A percentile compares a stretch with the other conserved stretches of the same genome.
These are phyloP conservation scores for Baronia brevicornis DNA, from an alignment of 2,888 invertebrate species.

Conservation along the genomic window DNA sequence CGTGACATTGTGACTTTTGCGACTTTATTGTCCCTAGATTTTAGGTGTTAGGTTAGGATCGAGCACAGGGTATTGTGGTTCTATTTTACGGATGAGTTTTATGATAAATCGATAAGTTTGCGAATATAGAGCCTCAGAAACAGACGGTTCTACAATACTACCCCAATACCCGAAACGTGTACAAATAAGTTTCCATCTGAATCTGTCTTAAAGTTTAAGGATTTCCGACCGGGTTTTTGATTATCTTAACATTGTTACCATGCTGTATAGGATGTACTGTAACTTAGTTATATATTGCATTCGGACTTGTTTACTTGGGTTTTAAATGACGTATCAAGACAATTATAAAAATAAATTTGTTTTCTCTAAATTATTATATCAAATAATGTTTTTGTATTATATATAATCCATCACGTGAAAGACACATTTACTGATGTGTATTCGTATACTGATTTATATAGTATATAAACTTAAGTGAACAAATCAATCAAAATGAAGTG, in stretches of 20 bases:
- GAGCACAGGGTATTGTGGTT: slow-evolving; percentile 75
- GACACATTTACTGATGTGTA: too few relatives aligned
- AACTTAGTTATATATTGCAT: too few relatives aligned
- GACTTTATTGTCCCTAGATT: slow-evolving; percentile 70
- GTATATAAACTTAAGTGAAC: too few relatives aligned
- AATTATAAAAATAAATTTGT: neutral
- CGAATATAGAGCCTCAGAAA: slow-evolving; percentile 43
- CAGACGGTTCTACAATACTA: slow-evolving; percentile 56
- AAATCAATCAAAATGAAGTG: too few relatives aligned
- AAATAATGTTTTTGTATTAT: too few relatives aligned
- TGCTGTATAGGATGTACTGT: too few relatives aligned
- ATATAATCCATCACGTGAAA: too few relatives aligned
- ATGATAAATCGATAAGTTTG: slow-evolving; percentile 57
- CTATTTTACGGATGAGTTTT: slow-evolving; percentile 69
- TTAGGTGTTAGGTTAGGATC: slow-evolving; percentile 67
- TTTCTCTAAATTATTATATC: neutral
- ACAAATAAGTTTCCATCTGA: slow-evolving; percentile 54
- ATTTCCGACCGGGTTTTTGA: slow-evolving; percentile 24
- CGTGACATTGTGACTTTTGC: slow-evolving; percentile 55
- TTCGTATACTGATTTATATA: too few relatives aligned
- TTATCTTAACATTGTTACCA: too few relatives aligned
- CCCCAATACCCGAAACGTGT: slow-evolving; percentile 70
- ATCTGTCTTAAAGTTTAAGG: slow-evolving; percentile 49
- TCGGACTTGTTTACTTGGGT: too few relatives aligned
- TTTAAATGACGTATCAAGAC: too few relatives aligned